Evolutionary conservation across 2,888 invertebrate genomes (phyloP), one percentile per base, ranked within the genome.

Genomic region (Phengaris arion): DNA sequence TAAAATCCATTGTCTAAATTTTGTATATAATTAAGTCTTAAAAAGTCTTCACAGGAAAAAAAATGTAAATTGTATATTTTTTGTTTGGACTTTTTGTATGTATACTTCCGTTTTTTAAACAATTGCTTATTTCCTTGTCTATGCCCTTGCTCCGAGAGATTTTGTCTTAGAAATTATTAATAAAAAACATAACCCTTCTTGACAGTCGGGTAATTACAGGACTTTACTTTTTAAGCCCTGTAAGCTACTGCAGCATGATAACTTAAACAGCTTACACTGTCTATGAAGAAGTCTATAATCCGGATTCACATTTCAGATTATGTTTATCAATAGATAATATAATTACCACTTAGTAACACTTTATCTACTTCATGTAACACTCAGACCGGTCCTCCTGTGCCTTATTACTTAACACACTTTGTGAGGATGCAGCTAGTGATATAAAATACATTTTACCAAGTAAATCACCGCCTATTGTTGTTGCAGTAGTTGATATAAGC

Each of bases 261-360:
- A 22, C 59, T 59, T 22, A 59, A 10, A 22, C 15, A 59, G 59
- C 22, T 59, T 22, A 59, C 35, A 45, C 45, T 12, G 64, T 12
- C 35, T 64, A 35, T 12, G 7, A 64, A 6, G 35, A 35, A 64
- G 22, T 59, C 59, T 64, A 35, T 64, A 45, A 64, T 35, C 64
- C 7, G 13, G 45, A 64, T 64, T 64, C 45, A 45, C 64, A 45
- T 64, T 35, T 64, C 6, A 13, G 64, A 64, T 64, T 45, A 64
- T 5, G 51, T 72, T 72, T 72, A 72, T 48, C 15, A 22, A 6
- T 72, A 72, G 72, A 72, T 52, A 72, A 10, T 72, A 72, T 35
- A 72, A 15, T 72, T 12, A 72, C 35, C 12, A 52, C 54, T 15
- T 15, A 51, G 64, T 64, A 64, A 64, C 64, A 64, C 52, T 5